Evolutionary conservation across 2,797 vertebrate genomes (phyloP), one percentile per base, ranked within the genome.

Genomic region (Coendou prehensilis): DNA sequence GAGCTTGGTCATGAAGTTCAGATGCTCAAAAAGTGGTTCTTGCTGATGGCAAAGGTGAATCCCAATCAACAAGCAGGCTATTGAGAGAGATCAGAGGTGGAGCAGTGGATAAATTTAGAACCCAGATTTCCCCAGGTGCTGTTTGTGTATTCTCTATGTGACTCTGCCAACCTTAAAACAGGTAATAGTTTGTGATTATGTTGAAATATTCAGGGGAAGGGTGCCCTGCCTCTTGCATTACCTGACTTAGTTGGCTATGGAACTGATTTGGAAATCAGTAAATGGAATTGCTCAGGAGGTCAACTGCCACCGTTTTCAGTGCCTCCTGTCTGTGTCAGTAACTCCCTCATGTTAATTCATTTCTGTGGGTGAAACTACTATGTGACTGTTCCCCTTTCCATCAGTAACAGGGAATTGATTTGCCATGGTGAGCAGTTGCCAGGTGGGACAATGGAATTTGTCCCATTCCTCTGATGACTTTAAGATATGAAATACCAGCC

Each of bases 381-480:
- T 0, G 0, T 57, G 85, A 71, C 28, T 30, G 2, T 75, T 87
- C 67, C 33, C 23, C 28, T 79, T 94, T 92, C 61, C 14, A 2
- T 64, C 50, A 93, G 81, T 79, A 92, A 76, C 93, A 86, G 91
- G 15, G 57, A 67, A 63, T 75, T 87, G 54, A 67, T 80, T 95
- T 92, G 82, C 37, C 11, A 50, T 59, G 87, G 61, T 92, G 56
- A 89, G 59, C 82, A 87, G n/a, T 73, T 33, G 59, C 91, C 67
- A 93, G 76, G 69, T 54, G 93, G 93, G 81, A 93, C 84, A 93
- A 76, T 92, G 94, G 82, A 96, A 95, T 96, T 88, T 84, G 37
- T 88, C 54, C 83, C 67, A 84, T 95, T 93, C 63, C 63, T 91
- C 9, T 26, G 63, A 93, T 94, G 63, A 90, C 71, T 95, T 84